phyloP scores from a whole-genome alignment of 1,140 invertebrate species.

The Pachypsylla venusta region DNA sequence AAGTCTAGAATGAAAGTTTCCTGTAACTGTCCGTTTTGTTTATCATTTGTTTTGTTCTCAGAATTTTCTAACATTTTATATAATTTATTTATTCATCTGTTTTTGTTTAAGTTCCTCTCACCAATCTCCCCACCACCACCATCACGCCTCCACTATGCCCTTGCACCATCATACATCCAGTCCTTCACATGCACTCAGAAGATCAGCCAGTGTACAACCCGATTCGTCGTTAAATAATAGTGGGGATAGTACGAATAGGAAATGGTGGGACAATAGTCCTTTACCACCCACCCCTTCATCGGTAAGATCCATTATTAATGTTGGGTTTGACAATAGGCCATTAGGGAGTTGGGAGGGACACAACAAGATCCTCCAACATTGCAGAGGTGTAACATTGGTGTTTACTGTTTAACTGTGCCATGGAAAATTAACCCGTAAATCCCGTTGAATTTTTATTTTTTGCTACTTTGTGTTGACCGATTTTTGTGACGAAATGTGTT shows the following conservation, averaged over 20 bases:
- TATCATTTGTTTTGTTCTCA: too few species aligned
- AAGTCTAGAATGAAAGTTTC: too few species aligned
- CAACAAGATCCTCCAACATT: too few species aligned
- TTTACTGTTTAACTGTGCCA: too few species aligned
- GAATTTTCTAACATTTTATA: neutral
- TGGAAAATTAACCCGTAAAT: too few species aligned
- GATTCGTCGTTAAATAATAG: constrained; percentile 39
- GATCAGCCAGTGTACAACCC: constrained; percentile 26
- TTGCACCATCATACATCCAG: neutral
- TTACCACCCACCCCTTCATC: constrained; percentile 22
- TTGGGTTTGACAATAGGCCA: too few species aligned
- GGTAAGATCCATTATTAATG: neutral
- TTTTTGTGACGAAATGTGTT: too few species aligned
- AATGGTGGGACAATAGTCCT: constrained; percentile 30
- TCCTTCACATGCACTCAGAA: neutral
- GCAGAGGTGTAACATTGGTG: too few species aligned
- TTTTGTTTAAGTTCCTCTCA: constrained; percentile 18
- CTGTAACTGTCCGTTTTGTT: too few species aligned
- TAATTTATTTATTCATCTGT: neutral
- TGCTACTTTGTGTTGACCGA: too few species aligned
- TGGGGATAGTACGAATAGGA: constrained; percentile 38
- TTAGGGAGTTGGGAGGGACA: too few species aligned
- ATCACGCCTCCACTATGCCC: constrained; percentile 19
- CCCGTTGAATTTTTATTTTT: too few species aligned
- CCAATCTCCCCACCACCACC: constrained; percentile 26